Base-by-base conservation (phyloP, 2,113 vertebrate genomes). In the Fregetta grallaria region DNA sequence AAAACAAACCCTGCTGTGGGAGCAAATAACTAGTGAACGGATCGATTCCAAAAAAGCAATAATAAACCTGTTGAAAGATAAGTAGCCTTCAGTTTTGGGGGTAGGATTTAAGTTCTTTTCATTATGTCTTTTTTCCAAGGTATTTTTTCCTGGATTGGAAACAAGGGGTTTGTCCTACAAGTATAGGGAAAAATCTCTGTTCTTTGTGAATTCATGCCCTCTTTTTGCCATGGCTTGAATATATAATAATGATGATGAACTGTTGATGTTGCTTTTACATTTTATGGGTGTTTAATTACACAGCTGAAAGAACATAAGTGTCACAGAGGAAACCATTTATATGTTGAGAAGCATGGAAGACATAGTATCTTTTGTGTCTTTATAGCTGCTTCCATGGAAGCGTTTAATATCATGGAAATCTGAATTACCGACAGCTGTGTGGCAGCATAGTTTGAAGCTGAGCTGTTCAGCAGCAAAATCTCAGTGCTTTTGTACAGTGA, bases 381-480 rank as follows among this genome's bases (percentile, higher is more conserved):
- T 85, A 12, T n/a, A 74, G 89, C n/a, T 27, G 36, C 94, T 96
- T 97, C 95, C 36, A 10, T 91, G 79, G 88, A 84, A 90, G 83
- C 11, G 0, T 90, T 96, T 72, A 77, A 89, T 93, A 67, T 93
- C 56, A 42, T 88, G 92, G 88, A 73, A 90, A 84, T 78, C 38
- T 96, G 92, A 95, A 95, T 94, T 77, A 86, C 88, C 88, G 81
- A 47, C 96, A 97, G 90, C 95, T 95, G 95, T n/a, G 2, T 74
- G 52, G 86, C 87, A 92, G 94, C 68, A 12, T 29, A 59, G 86
- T 36, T 84, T 50, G 88, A 62, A 30, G 86, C 90, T 52, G 92
- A 80, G 88, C 92, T 92, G 72, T 75, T 91, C 40, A 77, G 78
- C 85, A 76, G 61, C 36, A 58, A 55, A 80, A 63, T 74, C 63